A percentile compares a stretch with the other conserved stretches of the same genome.
Conservation (phyloP, 2,113 vertebrate genomes). For the Thalassoma bifasciatum region DNA sequence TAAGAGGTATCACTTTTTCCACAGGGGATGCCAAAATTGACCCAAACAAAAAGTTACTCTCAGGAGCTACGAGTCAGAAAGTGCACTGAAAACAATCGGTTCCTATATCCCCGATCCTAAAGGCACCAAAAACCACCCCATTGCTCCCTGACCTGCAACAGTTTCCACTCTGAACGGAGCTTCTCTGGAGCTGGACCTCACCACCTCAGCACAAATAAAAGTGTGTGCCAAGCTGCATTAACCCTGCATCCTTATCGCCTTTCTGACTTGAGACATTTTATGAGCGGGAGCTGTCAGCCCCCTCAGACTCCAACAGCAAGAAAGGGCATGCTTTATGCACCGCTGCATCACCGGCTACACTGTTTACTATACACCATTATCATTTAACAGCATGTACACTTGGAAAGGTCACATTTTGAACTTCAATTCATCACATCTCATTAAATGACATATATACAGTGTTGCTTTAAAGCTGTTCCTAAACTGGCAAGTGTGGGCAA, state of each 20-base stretch:
- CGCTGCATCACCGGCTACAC: slow-evolving; percentile 49
- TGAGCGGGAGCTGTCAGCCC: slow-evolving; percentile 59
- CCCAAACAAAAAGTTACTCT: no score
- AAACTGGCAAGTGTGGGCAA: slow-evolving; percentile 11
- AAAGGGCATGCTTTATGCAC: slow-evolving; percentile 62
- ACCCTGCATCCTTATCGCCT: slow-evolving; percentile 71
- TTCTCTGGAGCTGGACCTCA: slow-evolving; percentile 32
- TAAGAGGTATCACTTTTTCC: no score
- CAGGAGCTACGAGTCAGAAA: no score
- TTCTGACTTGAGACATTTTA: slow-evolving; percentile 76
- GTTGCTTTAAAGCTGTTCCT: slow-evolving; percentile 1
- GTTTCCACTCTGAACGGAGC: slow-evolving; percentile 38
- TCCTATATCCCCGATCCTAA: not conserved
- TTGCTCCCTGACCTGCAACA: slow-evolving; percentile 39
- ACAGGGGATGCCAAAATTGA: no score
- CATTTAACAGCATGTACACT: slow-evolving; percentile 56
- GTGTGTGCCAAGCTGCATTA: slow-evolving; percentile 69
- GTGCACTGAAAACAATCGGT: slow-evolving; percentile 15
- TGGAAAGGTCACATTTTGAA: slow-evolving; percentile 62
- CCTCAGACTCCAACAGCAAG: slow-evolving; percentile 53
- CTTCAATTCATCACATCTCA: slow-evolving; percentile 49
- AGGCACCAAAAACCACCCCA: slow-evolving; percentile 1
- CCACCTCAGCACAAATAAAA: slow-evolving; percentile 74
- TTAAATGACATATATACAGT: slow-evolving; percentile 34
- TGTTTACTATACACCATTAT: slow-evolving; percentile 59